Base-by-base conservation (phyloP, 2,888 invertebrate genomes). In the Tolmerus cingulatus region DNA sequence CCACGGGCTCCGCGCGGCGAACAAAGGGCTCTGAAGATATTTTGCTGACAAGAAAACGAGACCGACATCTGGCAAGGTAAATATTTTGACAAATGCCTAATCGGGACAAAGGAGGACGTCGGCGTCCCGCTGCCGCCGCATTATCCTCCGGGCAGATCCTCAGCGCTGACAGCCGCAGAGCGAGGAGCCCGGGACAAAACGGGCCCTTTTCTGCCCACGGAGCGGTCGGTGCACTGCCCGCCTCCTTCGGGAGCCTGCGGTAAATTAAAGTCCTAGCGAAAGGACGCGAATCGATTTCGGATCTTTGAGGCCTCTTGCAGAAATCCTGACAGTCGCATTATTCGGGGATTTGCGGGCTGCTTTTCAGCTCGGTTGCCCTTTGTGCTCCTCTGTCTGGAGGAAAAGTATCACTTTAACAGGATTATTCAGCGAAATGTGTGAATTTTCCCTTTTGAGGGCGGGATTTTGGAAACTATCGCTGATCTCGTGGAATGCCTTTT, bases 1-100 rank as follows among this genome's bases (percentile, higher is more conserved):
- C 66, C 23, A 66, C 19, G 66, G 23, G 19, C 66, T 66, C 27
- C 23, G 12, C 14, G 27, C 30, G 66, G 23, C 66, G 23, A 66
- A 66, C 66, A 85, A 85, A 74, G 37, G 43, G 16, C 30, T 85
- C 51, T 19, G 27, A 74, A 85, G 85, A 85, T 46, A 51, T 85
- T 85, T 85, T 74, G 85, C 37, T 74, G 85, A 37, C 43, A 85
- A 74, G 85, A 66, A 86, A 86, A 57, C n/a, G 79, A 89, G 87
- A 88, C 87, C 89, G 89, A 90, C 90, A 89, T 90, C 87, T 88
- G 66, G 86, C 82, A 89, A 89, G 89, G 89, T 90, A 90, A 90
- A 90, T 90, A 89, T 90, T 90, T 90, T 90, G 90, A 90, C 90
- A 90, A 89, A 89, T 89, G 88, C 89, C 88, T 90, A 89, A 89